These are phyloP conservation scores for Ophraella communa DNA, from an alignment of 2,888 invertebrate genomes.

Conservation along the genomic window DNA sequence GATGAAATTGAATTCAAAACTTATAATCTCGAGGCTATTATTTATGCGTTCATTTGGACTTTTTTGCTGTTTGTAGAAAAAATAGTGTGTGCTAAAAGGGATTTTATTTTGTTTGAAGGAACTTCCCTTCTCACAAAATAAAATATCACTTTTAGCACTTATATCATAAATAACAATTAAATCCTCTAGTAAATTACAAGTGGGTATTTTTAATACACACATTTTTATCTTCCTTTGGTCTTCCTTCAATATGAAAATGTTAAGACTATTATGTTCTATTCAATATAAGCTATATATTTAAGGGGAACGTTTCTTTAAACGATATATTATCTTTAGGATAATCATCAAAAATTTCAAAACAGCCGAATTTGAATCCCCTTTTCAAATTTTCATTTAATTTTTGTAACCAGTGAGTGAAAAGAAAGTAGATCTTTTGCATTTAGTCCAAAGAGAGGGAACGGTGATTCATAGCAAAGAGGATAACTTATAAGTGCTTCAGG, in stretches of 20 bases:
- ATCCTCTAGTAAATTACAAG: too few relatives aligned
- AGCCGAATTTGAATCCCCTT: constrained; percentile 33
- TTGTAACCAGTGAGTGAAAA: constrained; percentile 32
- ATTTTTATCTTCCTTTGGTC: neutral
- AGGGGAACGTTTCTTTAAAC: constrained; percentile 18
- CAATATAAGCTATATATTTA: constrained; percentile 21
- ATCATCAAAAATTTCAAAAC: constrained; percentile 29
- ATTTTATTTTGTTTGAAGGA: too few relatives aligned
- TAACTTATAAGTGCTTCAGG: constrained; percentile 47
- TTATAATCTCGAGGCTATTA: too few relatives aligned
- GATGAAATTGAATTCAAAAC: too few relatives aligned
- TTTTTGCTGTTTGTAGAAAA: too few relatives aligned
- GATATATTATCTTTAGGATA: constrained; percentile 22
- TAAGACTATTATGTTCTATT: constrained; percentile 9
- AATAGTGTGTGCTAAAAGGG: too few relatives aligned
- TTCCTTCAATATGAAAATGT: constrained; percentile 4
- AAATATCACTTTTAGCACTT: too few relatives aligned
- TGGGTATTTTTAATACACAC: too few relatives aligned
- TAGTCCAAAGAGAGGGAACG: constrained; percentile 39
- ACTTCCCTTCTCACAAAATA: too few relatives aligned
- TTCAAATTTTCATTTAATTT: constrained; percentile 36
- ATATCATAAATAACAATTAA: too few relatives aligned
- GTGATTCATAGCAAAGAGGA: constrained; percentile 48
- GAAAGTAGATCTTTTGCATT: constrained; percentile 37
- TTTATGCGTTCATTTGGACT: too few relatives aligned